Base-by-base conservation (phyloP, 23 tunicate genomes). In the Oikopleura albicans region DNA sequence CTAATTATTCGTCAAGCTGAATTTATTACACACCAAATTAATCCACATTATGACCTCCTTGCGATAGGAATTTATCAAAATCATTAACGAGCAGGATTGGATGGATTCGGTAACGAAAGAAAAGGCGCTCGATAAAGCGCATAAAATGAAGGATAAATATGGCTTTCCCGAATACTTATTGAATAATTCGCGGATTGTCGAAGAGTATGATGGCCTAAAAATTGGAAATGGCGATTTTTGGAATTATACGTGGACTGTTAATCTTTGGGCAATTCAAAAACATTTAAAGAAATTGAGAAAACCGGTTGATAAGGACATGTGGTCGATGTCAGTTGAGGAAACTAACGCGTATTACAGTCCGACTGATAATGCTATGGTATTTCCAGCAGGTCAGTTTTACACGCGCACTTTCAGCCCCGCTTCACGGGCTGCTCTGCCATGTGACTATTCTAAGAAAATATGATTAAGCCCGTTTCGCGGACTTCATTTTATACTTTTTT, bases 351-450 rank as follows among this genome's bases (percentile, higher is more conserved):
- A 71, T 29, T 71, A 71, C 37, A 71, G 79, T 16, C 79, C 79
- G 36, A 71, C 79, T 12, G 79, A 71, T 4, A 71, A 71, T 71
- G 79, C 79, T 16, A 71, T 71, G 79, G 79, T 71, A 2, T 71
- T 71, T 71, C 79, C 79, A 12, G 79, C 79, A 12, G 63, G n/a
- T n/a, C n/a, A n/a, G n/a, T n/a, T n/a, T n/a, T n/a, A n/a, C n/a
- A n/a, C n/a, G n/a, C n/a, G n/a, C n/a, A n/a, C n/a, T n/a, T n/a
- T n/a, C n/a, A n/a, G n/a, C n/a, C n/a, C n/a, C n/a, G n/a, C n/a
- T n/a, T n/a, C n/a, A n/a, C n/a, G n/a, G n/a, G n/a, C n/a, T n/a
- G n/a, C n/a, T n/a, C n/a, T n/a, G n/a, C n/a, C n/a, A n/a, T n/a
- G n/a, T n/a, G n/a, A n/a, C n/a, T n/a, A n/a, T n/a, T n/a, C n/a